Evolutionary conservation across 1,140 invertebrate genomes (phyloP).

Genomic region (Nebria ingens): DNA sequence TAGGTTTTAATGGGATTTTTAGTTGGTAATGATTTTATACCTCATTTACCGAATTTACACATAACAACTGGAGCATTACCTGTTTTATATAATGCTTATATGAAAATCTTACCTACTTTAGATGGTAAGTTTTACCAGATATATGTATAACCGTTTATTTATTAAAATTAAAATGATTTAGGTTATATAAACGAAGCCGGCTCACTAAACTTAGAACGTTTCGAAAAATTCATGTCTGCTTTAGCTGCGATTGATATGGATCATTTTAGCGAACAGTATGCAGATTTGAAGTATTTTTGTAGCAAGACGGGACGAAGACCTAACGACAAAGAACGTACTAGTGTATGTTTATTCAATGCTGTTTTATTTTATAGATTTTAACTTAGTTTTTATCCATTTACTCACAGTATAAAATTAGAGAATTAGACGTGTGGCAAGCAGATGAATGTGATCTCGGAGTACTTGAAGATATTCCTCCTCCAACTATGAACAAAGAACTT

Average conservation of each 20-base stretch:
- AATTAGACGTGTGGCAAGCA: constrained; percentile 17
- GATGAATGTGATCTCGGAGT: constrained; percentile 16
- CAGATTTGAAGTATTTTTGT: constrained; percentile 79
- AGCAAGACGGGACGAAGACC: constrained; percentile 52
- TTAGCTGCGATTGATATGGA: constrained; percentile 71
- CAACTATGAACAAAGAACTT: constrained; percentile 39
- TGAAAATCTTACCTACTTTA: constrained; percentile 70
- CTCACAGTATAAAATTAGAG: constrained; percentile 12
- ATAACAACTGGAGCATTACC: constrained; percentile 83
- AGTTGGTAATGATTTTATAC: constrained; percentile 96
- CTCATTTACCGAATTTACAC: constrained; percentile 86
- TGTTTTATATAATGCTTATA: constrained; percentile 80
- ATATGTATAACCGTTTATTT: constrained; percentile 4
- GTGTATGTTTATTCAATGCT: constrained; percentile 25
- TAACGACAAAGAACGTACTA: constrained; percentile 36
- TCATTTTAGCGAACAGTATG: constrained; percentile 72
- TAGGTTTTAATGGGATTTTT: constrained; percentile 91
- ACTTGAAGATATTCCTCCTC: constrained; percentile 16
- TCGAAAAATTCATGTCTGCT: constrained; percentile 77
- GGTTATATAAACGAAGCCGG: constrained; percentile 91
- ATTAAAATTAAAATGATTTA: constrained; percentile 10
- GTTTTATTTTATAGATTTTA: constrained; percentile 12
- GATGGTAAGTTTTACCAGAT: constrained; percentile 50
- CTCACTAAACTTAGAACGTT: constrained; percentile 68
- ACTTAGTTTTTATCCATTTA: constrained; percentile 12